Percentiles rank a stretch among this genome's conserved stretches.
Evolutionary conservation across 1,140 invertebrate genomes (phyloP).

Genomic region (Periplaneta americana): DNA sequence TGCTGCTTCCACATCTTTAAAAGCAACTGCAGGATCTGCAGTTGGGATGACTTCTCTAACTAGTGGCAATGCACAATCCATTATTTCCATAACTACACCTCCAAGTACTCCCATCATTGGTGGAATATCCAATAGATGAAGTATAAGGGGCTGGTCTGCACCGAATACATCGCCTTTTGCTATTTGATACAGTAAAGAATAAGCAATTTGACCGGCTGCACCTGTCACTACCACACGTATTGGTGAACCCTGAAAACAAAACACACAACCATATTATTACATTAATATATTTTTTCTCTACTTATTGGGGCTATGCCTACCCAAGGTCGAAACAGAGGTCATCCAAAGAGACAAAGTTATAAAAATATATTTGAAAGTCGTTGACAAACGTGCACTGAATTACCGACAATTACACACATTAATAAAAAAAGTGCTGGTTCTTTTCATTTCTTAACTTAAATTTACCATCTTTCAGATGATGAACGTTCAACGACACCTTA

Average conservation of each 20-base stretch:
- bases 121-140: conserved; percentile 93
- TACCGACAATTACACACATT: background rate
- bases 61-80: conserved; percentile 93
- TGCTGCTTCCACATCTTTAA: conserved; percentile 95
- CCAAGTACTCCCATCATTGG: conserved; percentile 91
- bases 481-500: background rate
- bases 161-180: conserved; percentile 97
- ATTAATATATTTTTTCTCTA: no score
- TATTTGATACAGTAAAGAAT: conserved; percentile 90
- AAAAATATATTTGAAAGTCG: no score
- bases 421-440: background rate
- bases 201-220: conserved; percentile 97
- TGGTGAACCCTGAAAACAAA: conserved; percentile 58
- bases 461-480: background rate
- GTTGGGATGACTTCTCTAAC: conserved; percentile 75
- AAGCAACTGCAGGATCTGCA: conserved; percentile 80
- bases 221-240: conserved; percentile 95
- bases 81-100: conserved; percentile 96
- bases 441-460: no score
- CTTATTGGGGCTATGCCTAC: no score
- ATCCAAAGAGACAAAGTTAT: background rate
- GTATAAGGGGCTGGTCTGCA: conserved; percentile 75
- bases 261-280: no score
- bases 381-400: background rate
- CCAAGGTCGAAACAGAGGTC: background rate